These are phyloP conservation scores for Drosophila subquinaria DNA, from an alignment of 2,888 invertebrate genomes.

Conservation along the genomic window DNA sequence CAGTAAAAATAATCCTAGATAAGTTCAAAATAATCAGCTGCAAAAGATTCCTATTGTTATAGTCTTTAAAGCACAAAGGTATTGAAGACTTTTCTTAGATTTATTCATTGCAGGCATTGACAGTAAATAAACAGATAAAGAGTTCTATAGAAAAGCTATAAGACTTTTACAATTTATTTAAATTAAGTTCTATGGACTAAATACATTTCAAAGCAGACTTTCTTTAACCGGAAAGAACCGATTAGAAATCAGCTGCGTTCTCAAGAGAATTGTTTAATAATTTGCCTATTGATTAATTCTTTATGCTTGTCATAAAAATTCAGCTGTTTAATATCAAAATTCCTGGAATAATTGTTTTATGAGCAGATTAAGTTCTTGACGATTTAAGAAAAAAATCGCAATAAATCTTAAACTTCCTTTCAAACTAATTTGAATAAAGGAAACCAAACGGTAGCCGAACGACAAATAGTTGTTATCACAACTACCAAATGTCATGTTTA, in stretches of 20 bases:
- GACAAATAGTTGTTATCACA: slow-evolving; percentile 36
- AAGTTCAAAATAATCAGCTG: slow-evolving; percentile 1
- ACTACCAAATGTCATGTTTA: slow-evolving; percentile 13
- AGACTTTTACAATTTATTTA: neutral
- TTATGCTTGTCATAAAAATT: neutral
- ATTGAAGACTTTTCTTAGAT: neutral
- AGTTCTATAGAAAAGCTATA: neutral
- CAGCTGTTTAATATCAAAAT: slow-evolving; percentile 1
- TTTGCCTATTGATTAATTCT: slow-evolving; percentile 17
- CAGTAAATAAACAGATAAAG: neutral
- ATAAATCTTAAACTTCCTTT: neutral
- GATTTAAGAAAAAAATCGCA: neutral
- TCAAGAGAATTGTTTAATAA: slow-evolving; percentile 20
- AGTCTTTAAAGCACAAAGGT: neutral
- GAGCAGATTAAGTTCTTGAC: neutral
- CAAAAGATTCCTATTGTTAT: neutral
- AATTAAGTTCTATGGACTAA: too few species aligned
- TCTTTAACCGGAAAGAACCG: neutral
- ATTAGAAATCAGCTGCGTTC: slow-evolving; percentile 25
- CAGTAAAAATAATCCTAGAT: neutral
- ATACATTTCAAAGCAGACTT: neutral
- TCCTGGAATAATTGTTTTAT: slow-evolving; percentile 14
- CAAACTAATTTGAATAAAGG: slow-evolving; percentile 52
- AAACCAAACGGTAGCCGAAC: slow-evolving; percentile 53
- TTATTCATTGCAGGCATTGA: neutral